Evolutionary conservation across 2,888 invertebrate genomes (phyloP), one percentile per base, ranked within the genome.

Genomic region (Macrosoma leucophasiata): DNA sequence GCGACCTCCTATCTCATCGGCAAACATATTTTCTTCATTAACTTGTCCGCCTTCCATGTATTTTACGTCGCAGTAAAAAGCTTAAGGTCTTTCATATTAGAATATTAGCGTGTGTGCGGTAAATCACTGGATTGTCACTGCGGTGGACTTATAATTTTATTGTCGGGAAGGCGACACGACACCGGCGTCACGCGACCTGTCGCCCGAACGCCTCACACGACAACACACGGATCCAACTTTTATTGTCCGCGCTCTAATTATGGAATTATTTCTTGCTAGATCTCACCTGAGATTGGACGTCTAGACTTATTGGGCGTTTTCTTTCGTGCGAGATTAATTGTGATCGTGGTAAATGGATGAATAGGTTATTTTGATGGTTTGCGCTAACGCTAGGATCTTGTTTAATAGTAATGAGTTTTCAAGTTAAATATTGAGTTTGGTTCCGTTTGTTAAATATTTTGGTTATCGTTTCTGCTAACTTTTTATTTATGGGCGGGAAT

Each of bases 91-190:
- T 73, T 64, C 67, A 71, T 73, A 72, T 72, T 70, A 70, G 73
- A 78, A 75, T 73, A 79, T 77, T 81, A 72, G 82, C 79, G 82
- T 82, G 82, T 82, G 70, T 74, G 73, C 60, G 62, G 82, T 84
- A 84, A 84, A 84, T 84, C 82, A 84, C 74, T 72, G 77, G 78
- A 84, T 84, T 84, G 82, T 84, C 82, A 84, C 81, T 84, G 77
- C 66, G 73, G 75, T 55, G 64, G 75, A 82, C 73, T 84, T 84
- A 84, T 82, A 84, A 82, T 84, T 84, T 84, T 84, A 84, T 75
- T 84, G 82, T 84, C 78, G 81, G 68, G 69, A 64, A 57, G 71
- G 70, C 77, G 68, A 73, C 82, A 78, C 81, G 81, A 73, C 76
- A 75, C 44, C 50, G 36, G 28, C 32, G 74, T 67, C 82, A 82